These are phyloP conservation scores for Arenicola marina DNA, from an alignment of 2,888 invertebrate species.

Conservation along the genomic window DNA sequence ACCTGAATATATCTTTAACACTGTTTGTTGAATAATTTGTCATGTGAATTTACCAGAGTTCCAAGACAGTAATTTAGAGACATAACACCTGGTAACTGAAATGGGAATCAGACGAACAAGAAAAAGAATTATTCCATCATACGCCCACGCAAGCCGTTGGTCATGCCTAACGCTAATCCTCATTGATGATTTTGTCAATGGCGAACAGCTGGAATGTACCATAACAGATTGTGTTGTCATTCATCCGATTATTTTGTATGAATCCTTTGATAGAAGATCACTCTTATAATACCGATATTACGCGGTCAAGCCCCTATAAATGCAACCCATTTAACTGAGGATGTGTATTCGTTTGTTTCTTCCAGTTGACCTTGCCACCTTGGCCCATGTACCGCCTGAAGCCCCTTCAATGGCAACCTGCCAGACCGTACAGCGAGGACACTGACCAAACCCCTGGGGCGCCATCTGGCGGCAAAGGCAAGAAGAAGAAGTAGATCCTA, in stretches of 20 bases:
- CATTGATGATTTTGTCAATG: too few species aligned
- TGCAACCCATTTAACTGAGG: not conserved
- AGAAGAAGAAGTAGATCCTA: constrained; percentile 5
- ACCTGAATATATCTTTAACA: not conserved
- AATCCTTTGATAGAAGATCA: too few species aligned
- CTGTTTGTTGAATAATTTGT: too few species aligned
- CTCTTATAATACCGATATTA: too few species aligned
- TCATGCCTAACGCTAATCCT: too few species aligned
- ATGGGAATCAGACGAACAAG: too few species aligned
- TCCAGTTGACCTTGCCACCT: constrained; percentile 84
- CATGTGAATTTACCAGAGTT: too few species aligned
- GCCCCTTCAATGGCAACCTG: constrained; percentile 86
- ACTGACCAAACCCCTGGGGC: not conserved
- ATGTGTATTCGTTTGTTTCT: not conserved
- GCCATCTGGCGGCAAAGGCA: not conserved
- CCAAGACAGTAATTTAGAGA: not conserved
- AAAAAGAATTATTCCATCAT: too few species aligned
- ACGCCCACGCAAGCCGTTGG: too few species aligned
- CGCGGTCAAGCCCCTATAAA: too few species aligned
- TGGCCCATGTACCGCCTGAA: constrained; percentile 93
- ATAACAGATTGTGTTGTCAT: not conserved
- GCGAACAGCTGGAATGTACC: too few species aligned
- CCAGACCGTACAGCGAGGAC: not conserved
- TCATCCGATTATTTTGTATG: not conserved
- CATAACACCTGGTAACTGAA: too few species aligned